These are phyloP conservation scores for Desoria tigrina DNA, from an alignment of 2,888 invertebrate genomes.

Conservation along the genomic window DNA sequence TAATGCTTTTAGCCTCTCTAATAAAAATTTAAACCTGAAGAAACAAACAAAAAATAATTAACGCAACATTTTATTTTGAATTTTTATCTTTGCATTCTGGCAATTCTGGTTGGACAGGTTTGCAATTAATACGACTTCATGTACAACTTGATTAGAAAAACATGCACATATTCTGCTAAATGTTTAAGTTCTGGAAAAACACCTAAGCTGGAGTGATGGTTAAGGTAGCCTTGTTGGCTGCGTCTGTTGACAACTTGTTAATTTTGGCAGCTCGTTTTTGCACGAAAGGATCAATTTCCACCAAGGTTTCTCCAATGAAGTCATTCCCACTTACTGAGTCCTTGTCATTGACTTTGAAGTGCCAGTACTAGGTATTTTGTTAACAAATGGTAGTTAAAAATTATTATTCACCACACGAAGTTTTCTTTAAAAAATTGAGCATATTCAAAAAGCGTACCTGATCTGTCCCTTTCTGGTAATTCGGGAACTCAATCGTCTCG, in stretches of 20 bases:
- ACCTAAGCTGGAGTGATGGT: conserved; percentile 44
- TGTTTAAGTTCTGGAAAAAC: no score
- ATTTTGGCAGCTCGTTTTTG: conserved; percentile 38
- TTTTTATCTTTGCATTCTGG: no score
- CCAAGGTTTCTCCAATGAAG: conserved; percentile 35
- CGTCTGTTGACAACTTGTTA: conserved; percentile 35
- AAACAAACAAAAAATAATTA: no score
- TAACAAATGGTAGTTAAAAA: conserved; percentile 4
- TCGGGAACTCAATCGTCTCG: conserved; percentile 41
- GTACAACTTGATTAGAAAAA: no score
- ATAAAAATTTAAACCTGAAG: no score
- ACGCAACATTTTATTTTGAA: no score
- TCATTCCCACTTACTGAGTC: conserved; percentile 42
- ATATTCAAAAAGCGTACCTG: conserved; percentile 30
- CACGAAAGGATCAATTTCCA: conserved; percentile 44
- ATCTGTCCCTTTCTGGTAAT: conserved; percentile 41
- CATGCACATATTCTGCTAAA: no score
- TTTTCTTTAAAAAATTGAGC: neutral
- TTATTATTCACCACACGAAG: conserved; percentile 1
- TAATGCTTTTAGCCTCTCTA: no score
- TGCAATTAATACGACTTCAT: no score
- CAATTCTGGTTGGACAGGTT: no score
- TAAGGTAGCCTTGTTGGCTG: conserved; percentile 38
- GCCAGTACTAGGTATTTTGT: conserved; percentile 38
- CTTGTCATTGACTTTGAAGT: conserved; percentile 37